phyloP scores from a whole-genome alignment of 2,888 invertebrate species.

The Punctoribates punctum region DNA sequence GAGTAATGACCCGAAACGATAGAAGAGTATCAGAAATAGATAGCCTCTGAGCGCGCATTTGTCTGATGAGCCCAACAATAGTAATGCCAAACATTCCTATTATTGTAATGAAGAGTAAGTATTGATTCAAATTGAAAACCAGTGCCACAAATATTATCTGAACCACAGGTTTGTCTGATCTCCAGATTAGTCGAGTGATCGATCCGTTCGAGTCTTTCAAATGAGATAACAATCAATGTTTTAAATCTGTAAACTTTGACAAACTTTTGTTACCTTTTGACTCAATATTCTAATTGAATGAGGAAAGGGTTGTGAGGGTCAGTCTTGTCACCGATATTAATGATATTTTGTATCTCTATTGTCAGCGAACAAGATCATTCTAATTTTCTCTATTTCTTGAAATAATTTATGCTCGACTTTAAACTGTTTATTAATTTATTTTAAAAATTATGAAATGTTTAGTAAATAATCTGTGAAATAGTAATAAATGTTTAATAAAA shows the following conservation, averaged over 20 bases:
- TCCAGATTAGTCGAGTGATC: not conserved
- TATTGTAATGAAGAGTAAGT: not conserved
- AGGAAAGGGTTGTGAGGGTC: no score
- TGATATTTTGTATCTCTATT: no score
- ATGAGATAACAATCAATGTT: not conserved
- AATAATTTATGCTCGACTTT: no score
- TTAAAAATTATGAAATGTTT: no score
- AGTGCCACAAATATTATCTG: not conserved
- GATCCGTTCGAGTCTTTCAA: not conserved
- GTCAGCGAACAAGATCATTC: no score
- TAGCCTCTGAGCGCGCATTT: not conserved
- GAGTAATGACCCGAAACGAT: constrained; percentile 31
- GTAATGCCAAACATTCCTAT: not conserved
- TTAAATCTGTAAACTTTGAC: not conserved
- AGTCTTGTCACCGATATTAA: no score
- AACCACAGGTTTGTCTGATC: constrained; percentile 20
- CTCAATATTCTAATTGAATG: not conserved
- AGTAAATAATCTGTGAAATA: no score
- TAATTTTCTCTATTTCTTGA: no score
- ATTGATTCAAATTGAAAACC: not conserved
- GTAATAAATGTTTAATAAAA: no score
- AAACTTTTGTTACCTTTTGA: not conserved
- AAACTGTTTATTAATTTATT: no score
- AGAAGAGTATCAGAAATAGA: not conserved
- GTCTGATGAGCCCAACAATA: not conserved